Base-by-base conservation (phyloP, 2,888 invertebrate genomes). In the Ectemnius lituratus region DNA sequence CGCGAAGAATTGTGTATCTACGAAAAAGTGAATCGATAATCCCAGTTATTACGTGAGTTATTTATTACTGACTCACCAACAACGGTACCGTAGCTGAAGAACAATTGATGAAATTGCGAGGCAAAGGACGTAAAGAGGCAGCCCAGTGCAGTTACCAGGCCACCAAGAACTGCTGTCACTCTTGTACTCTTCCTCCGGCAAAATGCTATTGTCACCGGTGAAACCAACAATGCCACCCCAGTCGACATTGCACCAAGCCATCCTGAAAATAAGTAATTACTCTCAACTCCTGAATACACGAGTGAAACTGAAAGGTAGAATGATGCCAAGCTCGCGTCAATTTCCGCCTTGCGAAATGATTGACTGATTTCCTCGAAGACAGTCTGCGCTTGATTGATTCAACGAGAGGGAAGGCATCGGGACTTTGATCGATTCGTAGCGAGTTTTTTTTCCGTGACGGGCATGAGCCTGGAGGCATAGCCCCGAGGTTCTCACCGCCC, bases 101-200 rank as follows among this genome's bases (percentile, higher is more conserved):
- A 96, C 74, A 97, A 93, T 90, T 97, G 97, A 91, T 97, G 97
- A 89, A 96, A 96, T 91, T 97, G 96, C 73, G 96, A 95, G 71
- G 97, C 97, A 90, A 97, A 97, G 71, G 97, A 97, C 8, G 97
- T 96, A 92, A 97, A 97, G 78, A 97, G 94, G 88, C 96, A 96
- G 64, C 97, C 97, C 18, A 97, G 93, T 2, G 97, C 96, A 46
- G 96, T 95, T 65, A 97, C 94, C 78, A 97, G 93, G 8, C 97
- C 97, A 63, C 97, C 97, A 86, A 97, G 94, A 63, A 97, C 97
- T 2, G 97, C 97, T 11, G 96, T 96, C 79, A 97, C 94, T 73
- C 97, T 93, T n/a, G 96, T 96, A 60, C 96, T 96, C 92, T 96
- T 97, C 88, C 96, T 93, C 78, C 96, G 94, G 90, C 97, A 97